A percentile compares a stretch with the other conserved stretches of the same genome.
These are phyloP conservation scores for Catostomus latipinnis DNA, from an alignment of 2,797 vertebrate genomes.

Conservation along the genomic window DNA sequence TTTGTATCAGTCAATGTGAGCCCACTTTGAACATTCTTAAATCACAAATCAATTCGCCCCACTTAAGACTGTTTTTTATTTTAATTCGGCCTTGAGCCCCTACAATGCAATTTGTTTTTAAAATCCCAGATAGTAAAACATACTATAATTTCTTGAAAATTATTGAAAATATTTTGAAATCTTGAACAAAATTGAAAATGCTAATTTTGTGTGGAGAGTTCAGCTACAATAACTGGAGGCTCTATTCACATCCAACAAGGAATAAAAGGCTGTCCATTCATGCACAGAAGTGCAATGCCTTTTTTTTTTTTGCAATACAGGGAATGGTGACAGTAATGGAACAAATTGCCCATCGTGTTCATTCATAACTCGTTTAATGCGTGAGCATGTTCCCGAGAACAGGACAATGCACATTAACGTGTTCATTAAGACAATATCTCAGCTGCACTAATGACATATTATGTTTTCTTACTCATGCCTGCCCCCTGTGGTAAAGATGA, in stretches of 20 bases:
- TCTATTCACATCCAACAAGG: neutral
- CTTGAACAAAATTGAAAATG: neutral
- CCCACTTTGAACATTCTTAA: no score
- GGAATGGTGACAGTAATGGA: conserved; percentile 9
- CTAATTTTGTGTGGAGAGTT: neutral
- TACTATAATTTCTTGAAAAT: no score
- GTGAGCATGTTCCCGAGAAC: conserved; percentile 17
- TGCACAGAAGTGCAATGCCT: neutral
- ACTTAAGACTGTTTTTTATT: no score
- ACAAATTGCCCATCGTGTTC: conserved; percentile 38
- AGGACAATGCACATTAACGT: conserved; percentile 24
- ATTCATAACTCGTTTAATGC: conserved; percentile 45
- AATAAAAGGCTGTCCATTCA: conserved; percentile 1
- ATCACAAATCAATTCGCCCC: no score
- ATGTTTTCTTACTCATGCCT: conserved; percentile 20
- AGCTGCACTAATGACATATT: neutral
- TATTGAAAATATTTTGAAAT: no score
- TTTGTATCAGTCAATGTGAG: no score
- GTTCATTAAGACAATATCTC: conserved; percentile 2
- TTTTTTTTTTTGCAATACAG: neutral
- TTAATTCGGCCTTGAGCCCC: no score
- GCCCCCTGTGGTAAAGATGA: conserved; percentile 31
- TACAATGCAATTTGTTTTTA: no score
- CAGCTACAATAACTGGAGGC: neutral
- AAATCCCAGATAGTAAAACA: no score